phyloP scores from a whole-genome alignment of 1,140 invertebrate species.

The Drosophila nigromelanica region DNA sequence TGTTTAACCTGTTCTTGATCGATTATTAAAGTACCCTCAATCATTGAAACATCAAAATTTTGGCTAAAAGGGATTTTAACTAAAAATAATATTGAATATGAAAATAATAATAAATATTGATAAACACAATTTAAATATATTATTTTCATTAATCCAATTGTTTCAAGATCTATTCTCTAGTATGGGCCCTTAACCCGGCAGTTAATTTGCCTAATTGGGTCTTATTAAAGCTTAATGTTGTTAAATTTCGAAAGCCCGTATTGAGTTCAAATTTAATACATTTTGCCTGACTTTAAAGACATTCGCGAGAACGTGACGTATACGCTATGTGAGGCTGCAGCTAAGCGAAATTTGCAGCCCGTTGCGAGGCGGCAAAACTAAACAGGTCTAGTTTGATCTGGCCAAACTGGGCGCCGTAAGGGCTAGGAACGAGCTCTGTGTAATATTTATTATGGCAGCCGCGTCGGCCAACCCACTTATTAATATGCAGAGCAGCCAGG shows the following conservation, averaged over 20 bases:
- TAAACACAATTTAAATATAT: too few species aligned
- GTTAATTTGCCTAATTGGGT: neutral
- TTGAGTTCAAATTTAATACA: conserved; percentile 20
- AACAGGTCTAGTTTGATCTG: conserved; percentile 19
- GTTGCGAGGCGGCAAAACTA: conserved; percentile 18
- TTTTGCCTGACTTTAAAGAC: conserved; percentile 1
- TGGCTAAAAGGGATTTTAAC: too few species aligned
- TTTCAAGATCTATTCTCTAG: too few species aligned
- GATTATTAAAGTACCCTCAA: conserved; percentile 1
- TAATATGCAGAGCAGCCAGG: conserved; percentile 70
- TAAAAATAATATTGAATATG: too few species aligned
- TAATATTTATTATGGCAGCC: conserved; percentile 67
- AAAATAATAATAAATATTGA: neutral
- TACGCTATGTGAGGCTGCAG: conserved; percentile 41
- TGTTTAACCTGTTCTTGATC: conserved; percentile 13
- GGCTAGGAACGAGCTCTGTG: conserved; percentile 12
- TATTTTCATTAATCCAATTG: too few species aligned
- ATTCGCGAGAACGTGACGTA: conserved; percentile 35
- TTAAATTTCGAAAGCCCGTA: neutral
- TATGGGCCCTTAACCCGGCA: neutral
- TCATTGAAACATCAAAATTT: neutral
- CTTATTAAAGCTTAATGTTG: neutral
- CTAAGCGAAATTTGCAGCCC: conserved; percentile 9
- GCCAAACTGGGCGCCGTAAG: neutral
- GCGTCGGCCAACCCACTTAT: conserved; percentile 53